Base-by-base conservation (phyloP, 2,888 invertebrate genomes). In the Cataglyphis albicans region DNA sequence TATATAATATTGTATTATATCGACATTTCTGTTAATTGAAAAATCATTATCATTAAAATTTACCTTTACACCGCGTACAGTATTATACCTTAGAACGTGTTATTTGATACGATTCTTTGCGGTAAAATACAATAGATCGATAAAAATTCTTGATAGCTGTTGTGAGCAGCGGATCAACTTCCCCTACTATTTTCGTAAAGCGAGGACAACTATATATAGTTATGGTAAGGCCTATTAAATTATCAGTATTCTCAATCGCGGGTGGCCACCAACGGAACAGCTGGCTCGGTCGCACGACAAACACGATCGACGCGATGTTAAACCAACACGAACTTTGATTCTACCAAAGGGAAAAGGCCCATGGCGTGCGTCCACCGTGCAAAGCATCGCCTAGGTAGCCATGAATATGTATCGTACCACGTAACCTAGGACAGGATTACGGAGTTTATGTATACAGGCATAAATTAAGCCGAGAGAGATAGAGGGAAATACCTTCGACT, bases 271-370 rank as follows among this genome's bases (percentile, higher is more conserved):
- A 15, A 32, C 64, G 55, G 41, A 78, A 78, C 78, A 76, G 75
- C 64, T 76, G 75, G 75, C 59, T 10, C 52, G 73, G 73, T 73
- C 81, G 52, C 78, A 68, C 78, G 78, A 48, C 63, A 81, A 70
- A 73, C 72, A 81, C 61, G 12, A 72, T 29, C 48, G 73, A 75
- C 75, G 32, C 35, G 80, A 73, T 38, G 29, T 35, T 63, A 81
- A 63, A 73, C 72, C 61, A 73, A 70, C 81, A 73, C 55, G 52
- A 38, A 81, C 81, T 81, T 63, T 55, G 63, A 63, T 64, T 64
- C 73, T 63, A 81, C 29, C 63, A 81, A 80, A 80, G 80, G 61
- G 38, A 29, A 21, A 25, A 35, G 21, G 12, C 9, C 44, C 44
- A 68, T 35, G 68, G 44, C 32, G 38, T 76, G 18, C 18, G 48